A percentile compares a stretch with the other conserved stretches of the same genome.
phyloP scores from a whole-genome alignment of 2,113 vertebrate genomes.

The Sebastes schlegelii region DNA sequence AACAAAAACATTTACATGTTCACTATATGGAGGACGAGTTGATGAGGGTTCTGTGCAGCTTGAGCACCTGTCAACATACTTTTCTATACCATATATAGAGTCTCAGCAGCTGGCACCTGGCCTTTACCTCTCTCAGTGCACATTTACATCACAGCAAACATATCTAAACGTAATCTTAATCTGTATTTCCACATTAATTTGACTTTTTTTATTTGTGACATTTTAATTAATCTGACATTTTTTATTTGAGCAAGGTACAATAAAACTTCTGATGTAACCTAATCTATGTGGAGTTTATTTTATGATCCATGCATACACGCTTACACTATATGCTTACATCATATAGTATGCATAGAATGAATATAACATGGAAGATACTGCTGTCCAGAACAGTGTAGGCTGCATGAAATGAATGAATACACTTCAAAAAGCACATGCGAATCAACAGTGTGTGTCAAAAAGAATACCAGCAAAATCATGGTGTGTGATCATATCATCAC shows the following conservation, averaged over 20 bases:
- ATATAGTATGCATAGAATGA: neutral
- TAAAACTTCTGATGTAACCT: neutral
- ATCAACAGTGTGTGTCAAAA: neutral
- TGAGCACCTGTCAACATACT: constrained; percentile 18
- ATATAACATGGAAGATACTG: neutral
- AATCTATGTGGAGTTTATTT: neutral
- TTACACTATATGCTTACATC: neutral
- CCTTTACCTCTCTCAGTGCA: constrained; percentile 9
- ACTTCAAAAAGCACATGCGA: neutral
- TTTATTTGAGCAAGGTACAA: neutral
- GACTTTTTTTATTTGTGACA: neutral
- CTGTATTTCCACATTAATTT: neutral
- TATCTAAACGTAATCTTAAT: neutral
- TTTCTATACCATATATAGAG: constrained; percentile 59
- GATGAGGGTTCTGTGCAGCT: constrained; percentile 40
- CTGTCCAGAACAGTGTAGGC: neutral
- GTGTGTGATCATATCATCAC: neutral
- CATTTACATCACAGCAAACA: neutral
- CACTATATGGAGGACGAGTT: constrained; percentile 36
- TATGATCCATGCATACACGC: neutral
- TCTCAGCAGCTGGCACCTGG: constrained; percentile 1
- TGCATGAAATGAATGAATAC: neutral
- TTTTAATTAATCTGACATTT: neutral
- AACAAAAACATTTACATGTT: constrained; percentile 68
- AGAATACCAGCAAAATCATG: neutral